Evolutionary conservation across 1,140 invertebrate genomes (phyloP).

Genomic region (Himalopsyche phryganea): DNA sequence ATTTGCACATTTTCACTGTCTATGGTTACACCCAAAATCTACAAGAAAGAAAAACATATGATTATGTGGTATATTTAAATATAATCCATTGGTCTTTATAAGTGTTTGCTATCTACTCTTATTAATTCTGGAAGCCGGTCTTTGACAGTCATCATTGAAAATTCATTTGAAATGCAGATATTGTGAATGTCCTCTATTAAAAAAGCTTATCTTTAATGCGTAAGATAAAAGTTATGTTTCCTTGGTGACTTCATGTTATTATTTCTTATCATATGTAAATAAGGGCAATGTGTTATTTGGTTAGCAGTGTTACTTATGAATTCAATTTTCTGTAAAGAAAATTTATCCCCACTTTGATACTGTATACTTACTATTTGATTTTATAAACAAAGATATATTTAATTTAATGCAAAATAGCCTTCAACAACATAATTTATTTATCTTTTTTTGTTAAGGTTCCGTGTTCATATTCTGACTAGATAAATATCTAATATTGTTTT

Average conservation of each 20-base stretch:
- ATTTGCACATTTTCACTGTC: slow-evolving; percentile 23
- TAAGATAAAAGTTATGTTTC: slow-evolving; percentile 18
- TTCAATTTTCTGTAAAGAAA: neutral
- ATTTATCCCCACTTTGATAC: too few species aligned
- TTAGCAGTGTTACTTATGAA: neutral
- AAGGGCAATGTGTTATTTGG: slow-evolving; percentile 10
- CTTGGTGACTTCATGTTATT: slow-evolving; percentile 22
- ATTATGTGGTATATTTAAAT: neutral
- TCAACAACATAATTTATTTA: too few species aligned
- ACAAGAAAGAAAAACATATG: slow-evolving; percentile 1
- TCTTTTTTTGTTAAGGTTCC: too few species aligned
- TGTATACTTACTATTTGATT: too few species aligned
- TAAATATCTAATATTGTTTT: too few species aligned
- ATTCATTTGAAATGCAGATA: neutral
- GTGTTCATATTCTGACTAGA: too few species aligned
- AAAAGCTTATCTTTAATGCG: slow-evolving; percentile 13
- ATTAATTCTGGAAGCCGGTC: slow-evolving; percentile 28
- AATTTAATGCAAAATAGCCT: too few species aligned
- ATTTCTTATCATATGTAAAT: slow-evolving; percentile 27
- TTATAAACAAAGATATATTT: too few species aligned
- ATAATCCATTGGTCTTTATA: neutral
- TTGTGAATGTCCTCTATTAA: too few species aligned
- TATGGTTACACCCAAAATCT: slow-evolving; percentile 12
- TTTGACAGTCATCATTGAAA: slow-evolving; percentile 15
- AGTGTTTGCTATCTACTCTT: slow-evolving; percentile 5